Evolutionary conservation across 2,888 invertebrate genomes (phyloP), one percentile per base, ranked within the genome.

Genomic region (Drosophila ochracea): DNA sequence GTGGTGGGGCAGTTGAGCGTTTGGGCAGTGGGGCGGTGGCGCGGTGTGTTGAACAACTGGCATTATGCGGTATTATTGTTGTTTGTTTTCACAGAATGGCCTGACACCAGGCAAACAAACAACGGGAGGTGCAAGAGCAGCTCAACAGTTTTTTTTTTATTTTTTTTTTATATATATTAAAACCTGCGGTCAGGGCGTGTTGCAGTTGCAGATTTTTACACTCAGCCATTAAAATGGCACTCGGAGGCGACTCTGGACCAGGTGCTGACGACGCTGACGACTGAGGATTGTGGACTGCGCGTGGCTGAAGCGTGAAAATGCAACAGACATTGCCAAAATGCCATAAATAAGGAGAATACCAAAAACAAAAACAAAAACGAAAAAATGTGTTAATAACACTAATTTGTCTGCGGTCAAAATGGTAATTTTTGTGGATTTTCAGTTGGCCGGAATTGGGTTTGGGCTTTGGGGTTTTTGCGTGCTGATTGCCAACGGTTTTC

Each of bases 341-440:
- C 82, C 73, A 81, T 77, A 85, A 84, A 76, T 69, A 78, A 73
- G 69, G 58, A 61, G 70, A 78, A 41, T 47, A 64, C 13, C 58
- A 53, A 55, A 57, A 28, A 57, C 19, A 57, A 68, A 19, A 30
- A 16, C 52, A 19, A 50, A 47, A 7, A 3, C 0, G 30, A 65
- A 70, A 74, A 85, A 85, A 87, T 82, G 90, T 89, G 88, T 90
- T 89, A 90, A 89, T 89, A 89, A 89, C 83, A 86, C 90, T 86
- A 89, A 90, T 89, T 89, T 89, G 88, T 89, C 83, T 89, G 88
- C 84, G 88, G 88, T 90, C 79, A 83, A 87, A 83, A 86, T 86
- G 87, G 83, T 87, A 89, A 90, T 84, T 89, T 89, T 86, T 87
- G 88, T 87, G 82, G 90, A 84, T 87, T 83, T 89, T 89, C 86